Conservation (phyloP, 2,888 invertebrate genomes). For the Chymomyza procnemis region DNA sequence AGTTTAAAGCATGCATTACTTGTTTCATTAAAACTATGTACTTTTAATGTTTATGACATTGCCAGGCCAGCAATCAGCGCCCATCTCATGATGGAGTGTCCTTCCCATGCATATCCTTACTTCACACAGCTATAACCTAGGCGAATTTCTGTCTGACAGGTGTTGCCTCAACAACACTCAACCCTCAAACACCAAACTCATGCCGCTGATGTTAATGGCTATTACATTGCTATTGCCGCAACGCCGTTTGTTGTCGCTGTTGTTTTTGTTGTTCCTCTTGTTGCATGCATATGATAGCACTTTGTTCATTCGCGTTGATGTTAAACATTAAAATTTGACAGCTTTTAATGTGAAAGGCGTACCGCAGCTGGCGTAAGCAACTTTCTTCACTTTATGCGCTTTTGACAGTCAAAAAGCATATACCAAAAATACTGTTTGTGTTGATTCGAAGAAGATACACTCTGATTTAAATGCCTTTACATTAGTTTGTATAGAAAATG, state of each 20-base stretch:
- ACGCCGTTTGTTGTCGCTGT: neutral
- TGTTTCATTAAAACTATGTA: slow-evolving; percentile 55
- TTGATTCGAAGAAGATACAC: neutral
- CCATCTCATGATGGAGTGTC: neutral
- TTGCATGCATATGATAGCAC: slow-evolving; percentile 37
- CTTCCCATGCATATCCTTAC: neutral
- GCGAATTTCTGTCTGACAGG: slow-evolving; percentile 40
- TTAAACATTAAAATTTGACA: slow-evolving; percentile 72
- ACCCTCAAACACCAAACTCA: neutral
- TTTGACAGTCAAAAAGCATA: slow-evolving; percentile 33
- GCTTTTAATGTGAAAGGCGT: slow-evolving; percentile 54
- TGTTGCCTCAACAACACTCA: slow-evolving; percentile 22
- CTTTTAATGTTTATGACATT: slow-evolving; percentile 51
- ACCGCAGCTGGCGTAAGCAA: slow-evolving; percentile 40
- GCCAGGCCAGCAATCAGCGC: neutral
- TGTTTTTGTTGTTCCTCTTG: neutral
- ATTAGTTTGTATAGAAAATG: too few species aligned
- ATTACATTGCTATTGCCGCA: slow-evolving; percentile 26
- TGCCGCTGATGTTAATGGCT: neutral
- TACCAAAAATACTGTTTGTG: neutral
- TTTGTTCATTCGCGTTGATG: slow-evolving; percentile 57
- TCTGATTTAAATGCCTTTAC: neutral
- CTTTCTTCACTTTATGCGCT: slow-evolving; percentile 46
- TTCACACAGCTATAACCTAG: neutral
- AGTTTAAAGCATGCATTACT: slow-evolving; percentile 22